These are phyloP conservation scores for Macrocentrus cingulum DNA, from an alignment of 1,140 invertebrate species.

Conservation along the genomic window DNA sequence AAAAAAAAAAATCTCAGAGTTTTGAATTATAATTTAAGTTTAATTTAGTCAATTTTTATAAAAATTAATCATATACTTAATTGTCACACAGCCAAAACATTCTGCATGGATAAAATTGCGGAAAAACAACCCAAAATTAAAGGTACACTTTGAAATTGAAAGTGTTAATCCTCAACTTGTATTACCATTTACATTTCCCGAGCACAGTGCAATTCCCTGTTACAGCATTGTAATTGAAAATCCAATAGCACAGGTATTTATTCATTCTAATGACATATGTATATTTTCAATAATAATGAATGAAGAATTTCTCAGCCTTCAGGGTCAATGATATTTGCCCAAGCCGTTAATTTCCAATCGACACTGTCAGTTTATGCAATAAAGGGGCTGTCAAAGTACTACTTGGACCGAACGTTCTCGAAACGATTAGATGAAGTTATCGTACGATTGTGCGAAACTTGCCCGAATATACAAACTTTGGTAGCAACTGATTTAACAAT, in stretches of 20 bases:
- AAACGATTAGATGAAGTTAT: slow-evolving; percentile 63
- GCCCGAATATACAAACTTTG: slow-evolving; percentile 64
- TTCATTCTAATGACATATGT: slow-evolving; percentile 8
- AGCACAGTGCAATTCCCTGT: slow-evolving; percentile 67
- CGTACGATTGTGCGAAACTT: slow-evolving; percentile 61
- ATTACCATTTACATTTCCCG: slow-evolving; percentile 51
- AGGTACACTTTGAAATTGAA: slow-evolving; percentile 64
- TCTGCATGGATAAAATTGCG: slow-evolving; percentile 60
- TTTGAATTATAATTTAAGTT: too few relatives aligned
- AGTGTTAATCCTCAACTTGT: slow-evolving; percentile 57
- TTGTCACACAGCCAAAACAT: slow-evolving; percentile 46
- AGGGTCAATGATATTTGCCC: slow-evolving; percentile 36
- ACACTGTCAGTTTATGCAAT: slow-evolving; percentile 61
- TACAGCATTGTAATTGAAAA: slow-evolving; percentile 70
- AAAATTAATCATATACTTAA: slow-evolving; percentile 15
- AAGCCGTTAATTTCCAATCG: slow-evolving; percentile 43
- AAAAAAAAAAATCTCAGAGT: too few relatives aligned
- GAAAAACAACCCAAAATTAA: slow-evolving; percentile 60
- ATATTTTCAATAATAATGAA: too few relatives aligned
- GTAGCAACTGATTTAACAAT: slow-evolving; percentile 48
- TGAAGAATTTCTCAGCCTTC: slow-evolving; percentile 32
- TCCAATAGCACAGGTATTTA: slow-evolving; percentile 63
- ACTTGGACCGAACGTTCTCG: slow-evolving; percentile 59
- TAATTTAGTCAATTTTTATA: too few relatives aligned
- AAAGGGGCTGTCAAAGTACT: slow-evolving; percentile 61